Percentiles rank a stretch among this genome's conserved stretches.
Conservation (phyloP, 2,113 vertebrate genomes). For the Struthio camelus region DNA sequence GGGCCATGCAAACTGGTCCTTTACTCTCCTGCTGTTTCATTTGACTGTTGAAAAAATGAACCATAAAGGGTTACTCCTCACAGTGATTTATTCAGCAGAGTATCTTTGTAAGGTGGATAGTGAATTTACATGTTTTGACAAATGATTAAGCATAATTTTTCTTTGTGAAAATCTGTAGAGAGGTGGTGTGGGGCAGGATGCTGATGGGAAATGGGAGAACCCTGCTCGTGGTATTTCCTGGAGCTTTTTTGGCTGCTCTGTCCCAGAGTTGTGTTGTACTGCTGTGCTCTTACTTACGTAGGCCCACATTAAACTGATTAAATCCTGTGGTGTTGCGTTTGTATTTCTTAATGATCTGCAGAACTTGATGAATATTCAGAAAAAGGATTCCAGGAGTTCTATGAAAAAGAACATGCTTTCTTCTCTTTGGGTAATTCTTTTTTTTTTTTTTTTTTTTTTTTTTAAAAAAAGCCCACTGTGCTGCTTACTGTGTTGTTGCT, state of each 20-base stretch:
- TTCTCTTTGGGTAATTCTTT: background rate
- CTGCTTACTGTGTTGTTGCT: background rate
- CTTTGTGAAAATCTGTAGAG: background rate
- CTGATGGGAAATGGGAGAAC: background rate
- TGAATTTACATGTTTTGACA: background rate
- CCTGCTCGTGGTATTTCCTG: background rate
- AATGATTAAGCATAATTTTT: background rate
- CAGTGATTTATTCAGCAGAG: background rate
- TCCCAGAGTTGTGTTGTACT: background rate
- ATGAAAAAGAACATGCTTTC: background rate
- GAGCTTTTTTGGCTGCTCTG: background rate
- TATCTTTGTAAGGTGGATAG: background rate
- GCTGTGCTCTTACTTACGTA: background rate
- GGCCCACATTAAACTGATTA: background rate
- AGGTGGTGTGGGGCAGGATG: accelerated
- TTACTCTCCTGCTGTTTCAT: background rate
- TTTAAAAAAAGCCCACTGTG: background rate
- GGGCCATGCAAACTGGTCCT: background rate
- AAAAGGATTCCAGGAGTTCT: background rate
- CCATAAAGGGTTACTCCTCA: background rate
- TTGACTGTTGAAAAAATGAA: background rate
- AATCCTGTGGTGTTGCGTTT: background rate
- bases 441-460: too few relatives aligned
- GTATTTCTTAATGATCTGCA: background rate
- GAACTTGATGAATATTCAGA: background rate